Evolutionary conservation across 2,797 vertebrate genomes (phyloP), one percentile per base, ranked within the genome.

Genomic region (Saxicola maurus): DNA sequence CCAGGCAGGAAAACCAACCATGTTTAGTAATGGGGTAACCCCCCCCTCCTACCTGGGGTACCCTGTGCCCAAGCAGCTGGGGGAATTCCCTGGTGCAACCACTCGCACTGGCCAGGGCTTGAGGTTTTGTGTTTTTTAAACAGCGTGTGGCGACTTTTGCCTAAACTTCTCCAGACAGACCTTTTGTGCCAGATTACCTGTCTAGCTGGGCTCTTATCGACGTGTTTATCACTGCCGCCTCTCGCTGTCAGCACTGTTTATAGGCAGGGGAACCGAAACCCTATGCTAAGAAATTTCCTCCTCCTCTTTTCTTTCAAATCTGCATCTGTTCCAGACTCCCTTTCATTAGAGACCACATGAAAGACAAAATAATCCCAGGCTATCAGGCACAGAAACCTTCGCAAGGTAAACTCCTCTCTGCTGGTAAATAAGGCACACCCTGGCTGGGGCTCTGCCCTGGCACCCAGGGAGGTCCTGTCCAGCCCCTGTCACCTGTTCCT

Each of bases 301-400:
- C 93, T 95, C 92, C 86, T 92, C 86, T 94, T 95, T 94, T 94
- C 91, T 94, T 94, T 94, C 92, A 76, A 94, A 96, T 95, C 94
- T 90, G 87, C 69, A 71, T 94, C 93, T 94, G 72, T 60, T 95
- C 90, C 93, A 96, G 94, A 84, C 91, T 95, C 90, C 68, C 88
- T 95, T 94, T 95, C 94, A 95, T 95, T 95, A 95, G 53, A 91
- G 87, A 93, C 94, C 95, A 94, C 95, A 95, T 95, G 92, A 95
- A 95, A 95, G 92, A 89, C 95, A 86, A 94, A 95, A 95, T 73
- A 93, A 88, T 90, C 88, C 75, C 83, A 66, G 84, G 90, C 94
- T 94, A 93, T 94, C 94, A 86, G 86, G 86, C 83, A 61, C 35
- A 86, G 94, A 86, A 94, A 74, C 81, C 88, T 80, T 74, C 0